Conservation (phyloP, 1,140 invertebrate species). For the honey bee (Apis mellifera) region Amel_HAv3.1 CM009945.2:3501001-3501500, state of each 20-base stretch:
- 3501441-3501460: not conserved
- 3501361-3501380: not conserved
- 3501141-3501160: not conserved
- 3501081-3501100: too few species aligned
- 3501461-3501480: constrained; percentile 16
- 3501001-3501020: too few species aligned
- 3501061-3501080: too few species aligned
- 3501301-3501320: not conserved
- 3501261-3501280: not conserved
- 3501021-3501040: too few species aligned
- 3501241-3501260: too few species aligned
- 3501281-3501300: not conserved
- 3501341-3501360: not conserved
- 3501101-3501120: too few species aligned
- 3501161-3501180: not conserved
- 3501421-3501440: not conserved
- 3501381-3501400: not conserved
- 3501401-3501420: not conserved
- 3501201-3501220: too few species aligned
- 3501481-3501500: not conserved
- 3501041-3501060: too few species aligned
- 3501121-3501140: too few species aligned
- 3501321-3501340: not conserved
- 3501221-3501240: not conserved
- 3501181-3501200: too few species aligned